Evolutionary conservation across 2,113 vertebrate genomes (phyloP).

Genomic region (Pavo muticus): DNA sequence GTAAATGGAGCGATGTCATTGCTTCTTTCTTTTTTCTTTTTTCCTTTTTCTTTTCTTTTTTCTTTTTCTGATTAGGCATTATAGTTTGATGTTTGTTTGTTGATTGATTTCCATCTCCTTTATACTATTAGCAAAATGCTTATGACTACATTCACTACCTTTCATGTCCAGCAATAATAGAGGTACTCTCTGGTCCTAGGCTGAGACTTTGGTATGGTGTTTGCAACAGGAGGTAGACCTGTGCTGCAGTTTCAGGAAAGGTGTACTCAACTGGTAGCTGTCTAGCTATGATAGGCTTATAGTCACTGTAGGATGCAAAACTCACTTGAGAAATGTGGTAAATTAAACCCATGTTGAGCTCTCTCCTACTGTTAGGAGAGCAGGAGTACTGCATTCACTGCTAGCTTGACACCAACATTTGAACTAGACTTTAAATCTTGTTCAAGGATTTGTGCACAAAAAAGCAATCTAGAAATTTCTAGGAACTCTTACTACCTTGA

Average conservation of each 20-base stretch:
- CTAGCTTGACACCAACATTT: conserved; percentile 5
- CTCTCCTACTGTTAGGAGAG: not conserved
- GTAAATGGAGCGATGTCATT: not conserved
- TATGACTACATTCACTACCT: not conserved
- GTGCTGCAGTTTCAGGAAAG: not conserved
- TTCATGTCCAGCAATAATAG: not conserved
- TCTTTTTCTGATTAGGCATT: not conserved
- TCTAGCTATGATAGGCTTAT: not conserved
- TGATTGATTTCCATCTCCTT: not conserved
- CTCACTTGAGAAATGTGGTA: not conserved
- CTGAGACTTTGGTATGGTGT: not conserved
- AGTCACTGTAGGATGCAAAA: not conserved
- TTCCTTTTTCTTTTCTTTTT: not conserved
- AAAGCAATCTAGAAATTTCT: not conserved
- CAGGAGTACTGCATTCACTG: not conserved
- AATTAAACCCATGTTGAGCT: not conserved
- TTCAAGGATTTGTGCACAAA: conserved; percentile 23
- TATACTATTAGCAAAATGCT: not conserved
- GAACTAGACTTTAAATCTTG: conserved; percentile 36
- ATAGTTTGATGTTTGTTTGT: not conserved
- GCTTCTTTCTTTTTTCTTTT: not conserved
- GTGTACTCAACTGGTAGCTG: not conserved
- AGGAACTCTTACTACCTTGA: conserved; percentile 40
- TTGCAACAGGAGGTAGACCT: not conserved
- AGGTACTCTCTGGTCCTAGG: not conserved